Base-by-base conservation (phyloP, 1,140 invertebrate genomes). In the Druon quercuslanigerum region DNA sequence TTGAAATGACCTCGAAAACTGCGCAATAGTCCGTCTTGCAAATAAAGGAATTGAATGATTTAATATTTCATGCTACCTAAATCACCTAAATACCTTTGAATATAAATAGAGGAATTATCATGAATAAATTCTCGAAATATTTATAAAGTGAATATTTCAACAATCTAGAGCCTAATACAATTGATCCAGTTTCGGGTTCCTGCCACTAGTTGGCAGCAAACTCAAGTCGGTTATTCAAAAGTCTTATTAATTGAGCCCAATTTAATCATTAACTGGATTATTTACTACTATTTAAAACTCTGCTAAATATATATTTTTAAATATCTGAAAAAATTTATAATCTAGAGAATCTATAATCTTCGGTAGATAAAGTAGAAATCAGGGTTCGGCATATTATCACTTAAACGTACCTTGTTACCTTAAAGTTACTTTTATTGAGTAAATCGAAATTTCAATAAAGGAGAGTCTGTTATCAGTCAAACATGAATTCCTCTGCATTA, bases 1-100 rank as follows among this genome's bases (percentile, higher is more conserved):
- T 90, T 90, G 85, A 87, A 80, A 82, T 87, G 88, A 91, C 88
- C 87, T 88, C 85, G 83, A 83, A 85, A 86, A 85, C 87, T 90
- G 86, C 84, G 89, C 89, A 90, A 88, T 60, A 60, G 19, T 25
- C 56, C 25, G 6, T 60, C 20, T 60, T 20, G 56, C 54, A 56
- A 56, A 56, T 56, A 25, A 57, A 57, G 6, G 1, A 57, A 57
- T 57, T 33, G 19, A 25, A 57, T 60, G 20, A 60, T 60, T 60
- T 60, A 60, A 60, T 20, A 60, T 40, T 60, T 25, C 56, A 25
- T 11, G 13, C 57, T 33, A 16, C 19, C 56, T 57, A 57, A 20
- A 25, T 20, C 2, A 66, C 11, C 25, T 66, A 40, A 66, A 33
- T 7, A 33, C 25, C 14, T 0, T 60, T 19, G 5, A 14, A 60